Conservation (phyloP, 2,888 invertebrate genomes). For the Macrosiphum euphorbiae region DNA sequence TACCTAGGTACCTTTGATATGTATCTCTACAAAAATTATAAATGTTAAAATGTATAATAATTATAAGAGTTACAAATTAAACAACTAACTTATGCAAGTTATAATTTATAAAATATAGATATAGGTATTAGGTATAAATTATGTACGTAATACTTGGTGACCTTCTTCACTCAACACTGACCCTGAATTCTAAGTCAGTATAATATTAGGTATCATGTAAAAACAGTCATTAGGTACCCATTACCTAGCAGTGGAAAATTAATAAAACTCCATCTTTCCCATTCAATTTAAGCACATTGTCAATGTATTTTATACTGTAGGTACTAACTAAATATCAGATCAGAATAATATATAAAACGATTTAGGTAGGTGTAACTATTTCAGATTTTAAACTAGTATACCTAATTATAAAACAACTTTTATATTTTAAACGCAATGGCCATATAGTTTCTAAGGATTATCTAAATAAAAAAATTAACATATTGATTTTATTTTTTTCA, state of each 20-base stretch:
- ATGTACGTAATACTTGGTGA: neutral
- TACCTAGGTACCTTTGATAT: neutral
- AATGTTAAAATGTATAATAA: neutral
- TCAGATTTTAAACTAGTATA: neutral
- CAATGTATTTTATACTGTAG: neutral
- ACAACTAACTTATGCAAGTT: neutral
- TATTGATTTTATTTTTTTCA: neutral
- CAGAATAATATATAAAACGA: neutral
- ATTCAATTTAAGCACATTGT: neutral
- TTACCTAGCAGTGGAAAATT: neutral
- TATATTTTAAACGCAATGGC: neutral
- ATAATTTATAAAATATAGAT: neutral
- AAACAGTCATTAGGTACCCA: neutral
- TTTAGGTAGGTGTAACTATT: neutral
- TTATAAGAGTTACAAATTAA: neutral
- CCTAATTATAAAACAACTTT: neutral
- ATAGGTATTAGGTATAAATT: neutral
- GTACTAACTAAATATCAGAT: neutral
- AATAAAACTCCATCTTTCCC: neutral
- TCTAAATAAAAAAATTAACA: neutral
- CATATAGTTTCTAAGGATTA: neutral
- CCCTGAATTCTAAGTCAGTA: neutral
- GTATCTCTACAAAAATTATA: neutral
- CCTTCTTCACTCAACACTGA: neutral
- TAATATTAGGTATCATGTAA: neutral